Base-by-base conservation (phyloP, 1,140 invertebrate genomes). In the Charaxes varanes region DNA sequence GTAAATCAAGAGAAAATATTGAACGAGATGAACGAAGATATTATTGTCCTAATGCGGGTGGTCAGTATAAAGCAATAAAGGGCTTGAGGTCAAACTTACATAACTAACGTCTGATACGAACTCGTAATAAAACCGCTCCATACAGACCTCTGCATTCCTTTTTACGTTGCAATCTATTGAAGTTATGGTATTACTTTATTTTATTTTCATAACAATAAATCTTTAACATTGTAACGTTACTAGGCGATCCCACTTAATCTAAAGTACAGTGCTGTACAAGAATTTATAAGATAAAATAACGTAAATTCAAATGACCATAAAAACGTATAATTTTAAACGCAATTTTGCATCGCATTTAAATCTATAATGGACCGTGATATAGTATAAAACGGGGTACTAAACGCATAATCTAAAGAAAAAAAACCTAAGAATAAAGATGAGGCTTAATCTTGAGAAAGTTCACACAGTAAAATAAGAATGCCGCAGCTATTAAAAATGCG, bases 1-100 rank as follows among this genome's bases (percentile, higher is more conserved):
- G 56, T 66, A 62, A 53, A 71, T 66, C 64, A 62, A 61, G 50
- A 67, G 66, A 71, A 74, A 78, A 78, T 79, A 73, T 62, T 66
- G 67, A 60, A 46, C 41, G 47, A 68, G 68, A 79, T 74, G 56
- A 63, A 53, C 59, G 47, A 28, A 66, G 70, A 77, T 74, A 69
- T 61, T 53, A 51, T 42, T 53, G 48, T 53, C 47, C 43, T 56
- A 51, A 41, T 59, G 44, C 53, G 48, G 54, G 59, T 66, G 60
- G 62, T 63, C 60, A 66, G 37, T 61, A 47, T 53, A 55, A 61
- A 55, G 53, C 59, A 58, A 58, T 61, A 58, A 61, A 61, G 53
- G 54, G 38, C 50, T 27, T 12, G 36, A 48, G 58, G 55, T 65
- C 48, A 62, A 52, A 43, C 45, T 47, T 54, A 56, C 49, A 52